Conservation (phyloP, 1,140 invertebrate species). For the Oryctes rhinoceros region DNA sequence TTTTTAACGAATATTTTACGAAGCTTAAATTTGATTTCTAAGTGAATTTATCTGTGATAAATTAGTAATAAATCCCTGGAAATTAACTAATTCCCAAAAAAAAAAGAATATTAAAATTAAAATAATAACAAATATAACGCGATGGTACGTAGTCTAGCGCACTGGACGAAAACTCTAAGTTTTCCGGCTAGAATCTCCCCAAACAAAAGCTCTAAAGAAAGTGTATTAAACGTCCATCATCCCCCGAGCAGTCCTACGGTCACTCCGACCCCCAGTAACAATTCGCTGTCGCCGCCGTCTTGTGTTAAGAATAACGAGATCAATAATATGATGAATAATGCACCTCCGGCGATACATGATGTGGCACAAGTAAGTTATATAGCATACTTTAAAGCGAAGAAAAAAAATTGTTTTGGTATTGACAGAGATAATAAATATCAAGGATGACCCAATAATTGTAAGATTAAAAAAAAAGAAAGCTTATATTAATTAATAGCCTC, state of each 20-base stretch:
- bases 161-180: constrained; percentile 88
- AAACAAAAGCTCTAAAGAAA: constrained; percentile 77
- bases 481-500: too few relatives aligned
- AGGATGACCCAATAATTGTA: too few relatives aligned
- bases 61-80: too few relatives aligned
- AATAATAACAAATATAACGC: constrained; percentile 34
- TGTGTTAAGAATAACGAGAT: constrained; percentile 55
- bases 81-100: too few relatives aligned
- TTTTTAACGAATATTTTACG: too few relatives aligned
- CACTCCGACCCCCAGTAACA: constrained; percentile 58
- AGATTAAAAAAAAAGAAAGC: neutral
- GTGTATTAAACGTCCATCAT: constrained; percentile 65
- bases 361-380: constrained; percentile 57
- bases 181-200: constrained; percentile 83
- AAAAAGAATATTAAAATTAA: too few relatives aligned
- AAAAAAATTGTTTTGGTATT: too few relatives aligned
- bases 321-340: constrained; percentile 56
- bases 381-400: too few relatives aligned
- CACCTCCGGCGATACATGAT: constrained; percentile 52
- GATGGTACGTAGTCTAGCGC: constrained; percentile 84
- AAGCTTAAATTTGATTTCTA: too few relatives aligned
- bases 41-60: too few relatives aligned
- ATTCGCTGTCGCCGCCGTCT: constrained; percentile 48
- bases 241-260: constrained; percentile 51
- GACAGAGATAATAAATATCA: too few relatives aligned